A percentile compares a stretch with the other conserved stretches of the same genome.
These are phyloP conservation scores for Ginglymostoma cirratum DNA, from an alignment of 2,113 vertebrate genomes.

Conservation along the genomic window DNA sequence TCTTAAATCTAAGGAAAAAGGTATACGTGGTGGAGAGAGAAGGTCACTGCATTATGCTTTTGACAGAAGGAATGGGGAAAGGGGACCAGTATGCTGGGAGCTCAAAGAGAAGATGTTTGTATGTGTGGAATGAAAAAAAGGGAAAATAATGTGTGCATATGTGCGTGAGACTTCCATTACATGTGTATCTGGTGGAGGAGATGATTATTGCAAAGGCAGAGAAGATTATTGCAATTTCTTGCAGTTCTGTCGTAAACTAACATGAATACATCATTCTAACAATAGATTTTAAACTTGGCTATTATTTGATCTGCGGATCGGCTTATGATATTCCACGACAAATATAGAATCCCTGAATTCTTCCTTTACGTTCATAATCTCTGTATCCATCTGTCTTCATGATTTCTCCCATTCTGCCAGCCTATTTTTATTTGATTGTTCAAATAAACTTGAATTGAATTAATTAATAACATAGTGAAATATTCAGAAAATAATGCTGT, in stretches of 20 bases:
- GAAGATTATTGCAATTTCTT: neutral
- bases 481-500: neutral
- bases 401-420: neutral
- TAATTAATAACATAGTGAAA: neutral
- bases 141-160: neutral
- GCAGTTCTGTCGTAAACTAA: neutral
- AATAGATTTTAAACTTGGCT: conserved; percentile 31
- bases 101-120: neutral
- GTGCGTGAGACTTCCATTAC: neutral
- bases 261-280: neutral
- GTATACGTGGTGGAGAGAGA: neutral
- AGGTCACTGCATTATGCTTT: neutral
- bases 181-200: neutral
- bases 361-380: neutral
- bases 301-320: conserved; percentile 37
- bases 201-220: neutral
- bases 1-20: neutral
- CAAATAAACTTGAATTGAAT: neutral
- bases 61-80: neutral
- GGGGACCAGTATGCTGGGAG: neutral
- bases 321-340: neutral
- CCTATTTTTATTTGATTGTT: neutral
- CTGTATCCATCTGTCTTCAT: neutral
- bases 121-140: neutral
- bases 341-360: neutral